Percentiles rank a stretch among this genome's conserved stretches.
phyloP scores from a whole-genome alignment of 2,113 vertebrate genomes.

The Chunga burmeisteri region DNA sequence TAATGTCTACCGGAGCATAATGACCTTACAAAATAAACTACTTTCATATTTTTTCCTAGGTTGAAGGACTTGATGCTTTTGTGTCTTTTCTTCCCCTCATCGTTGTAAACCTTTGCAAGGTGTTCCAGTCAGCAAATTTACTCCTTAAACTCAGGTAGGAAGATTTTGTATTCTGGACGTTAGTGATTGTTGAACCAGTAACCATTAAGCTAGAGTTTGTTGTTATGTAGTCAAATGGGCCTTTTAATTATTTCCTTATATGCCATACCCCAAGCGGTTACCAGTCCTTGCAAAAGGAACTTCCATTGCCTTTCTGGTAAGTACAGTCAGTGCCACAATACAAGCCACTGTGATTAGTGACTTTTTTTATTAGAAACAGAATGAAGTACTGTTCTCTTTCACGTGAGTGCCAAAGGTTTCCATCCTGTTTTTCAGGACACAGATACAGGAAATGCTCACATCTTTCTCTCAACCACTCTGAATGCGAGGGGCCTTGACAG shows the following conservation, averaged over 20 bases:
- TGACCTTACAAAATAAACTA: neutral
- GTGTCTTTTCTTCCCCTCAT: neutral
- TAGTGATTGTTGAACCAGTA: neutral
- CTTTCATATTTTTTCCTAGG: neutral
- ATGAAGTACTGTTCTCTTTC: neutral
- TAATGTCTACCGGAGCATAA: neutral
- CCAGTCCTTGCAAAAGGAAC: neutral
- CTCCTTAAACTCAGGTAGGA: neutral
- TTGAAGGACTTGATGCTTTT: neutral
- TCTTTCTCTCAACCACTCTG: neutral
- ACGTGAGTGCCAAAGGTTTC: neutral
- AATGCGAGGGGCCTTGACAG: neutral
- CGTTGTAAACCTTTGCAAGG: neutral
- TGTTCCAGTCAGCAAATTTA: neutral
- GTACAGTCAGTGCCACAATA: neutral
- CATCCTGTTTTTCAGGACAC: neutral
- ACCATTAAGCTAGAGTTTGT: neutral
- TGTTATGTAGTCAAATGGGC: neutral
- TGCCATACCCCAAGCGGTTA: neutral
- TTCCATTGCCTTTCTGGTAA: neutral
- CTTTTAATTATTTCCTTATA: neutral
- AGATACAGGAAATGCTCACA: neutral
- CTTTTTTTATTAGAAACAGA: neutral
- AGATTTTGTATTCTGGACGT: neutral
- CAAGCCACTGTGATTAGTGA: neutral